These are phyloP conservation scores for Tamandua tetradactyla DNA, from an alignment of 2,797 vertebrate genomes.

Conservation along the genomic window DNA sequence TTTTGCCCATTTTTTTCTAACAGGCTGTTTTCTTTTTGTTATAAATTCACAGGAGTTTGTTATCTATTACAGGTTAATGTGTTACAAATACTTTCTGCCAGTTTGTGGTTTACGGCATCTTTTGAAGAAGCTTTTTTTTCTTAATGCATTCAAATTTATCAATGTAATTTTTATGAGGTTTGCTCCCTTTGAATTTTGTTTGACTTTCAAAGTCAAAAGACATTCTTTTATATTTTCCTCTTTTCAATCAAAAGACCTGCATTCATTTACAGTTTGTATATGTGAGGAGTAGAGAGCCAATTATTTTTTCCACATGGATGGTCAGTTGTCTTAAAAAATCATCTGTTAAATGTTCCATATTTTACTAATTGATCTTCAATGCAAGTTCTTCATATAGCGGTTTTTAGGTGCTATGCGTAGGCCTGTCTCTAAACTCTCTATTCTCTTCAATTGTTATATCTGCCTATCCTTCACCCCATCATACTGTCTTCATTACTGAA, in stretches of 20 bases:
- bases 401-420: not conserved
- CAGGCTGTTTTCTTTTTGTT: not conserved
- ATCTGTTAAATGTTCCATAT: not conserved
- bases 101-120: not conserved
- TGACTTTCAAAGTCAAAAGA: not conserved
- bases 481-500: not conserved
- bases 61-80: not conserved
- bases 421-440: not conserved
- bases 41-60: not conserved
- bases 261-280: not conserved
- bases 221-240: not conserved
- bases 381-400: not conserved
- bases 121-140: conserved; percentile 2
- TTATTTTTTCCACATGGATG: not conserved
- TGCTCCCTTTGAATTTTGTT: not conserved
- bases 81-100: conserved; percentile 18
- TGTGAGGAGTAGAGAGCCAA: not conserved
- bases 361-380: not conserved
- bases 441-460: not conserved
- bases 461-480: not conserved
- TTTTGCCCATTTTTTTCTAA: not conserved
- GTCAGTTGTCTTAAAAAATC: not conserved
- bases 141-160: not conserved
- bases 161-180: not conserved
- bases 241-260: not conserved